A percentile compares a stretch with the other conserved stretches of the same genome.
Evolutionary conservation across 1,140 invertebrate species (phyloP).

Genomic region (Pseudoatta argentina): DNA sequence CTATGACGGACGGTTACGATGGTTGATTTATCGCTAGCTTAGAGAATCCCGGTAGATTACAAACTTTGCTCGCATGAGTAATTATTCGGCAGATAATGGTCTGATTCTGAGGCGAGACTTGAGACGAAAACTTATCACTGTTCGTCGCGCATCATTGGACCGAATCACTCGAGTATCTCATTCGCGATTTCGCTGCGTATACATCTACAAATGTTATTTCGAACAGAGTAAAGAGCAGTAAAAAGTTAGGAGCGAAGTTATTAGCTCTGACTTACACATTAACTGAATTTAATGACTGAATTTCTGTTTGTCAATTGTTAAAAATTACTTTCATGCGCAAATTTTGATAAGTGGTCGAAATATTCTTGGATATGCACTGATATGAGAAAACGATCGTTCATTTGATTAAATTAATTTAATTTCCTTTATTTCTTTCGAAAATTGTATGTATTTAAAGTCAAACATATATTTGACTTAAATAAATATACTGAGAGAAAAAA

Average conservation of each 20-base stretch:
- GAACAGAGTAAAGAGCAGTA: neutral
- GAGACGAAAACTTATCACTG: neutral
- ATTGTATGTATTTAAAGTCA: too few relatives aligned
- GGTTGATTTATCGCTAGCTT: constrained; percentile 30
- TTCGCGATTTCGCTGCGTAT: neutral
- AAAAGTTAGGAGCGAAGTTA: neutral
- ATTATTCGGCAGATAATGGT: constrained; percentile 22
- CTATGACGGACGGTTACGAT: constrained; percentile 29
- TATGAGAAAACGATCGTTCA: too few relatives aligned
- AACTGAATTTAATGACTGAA: neutral
- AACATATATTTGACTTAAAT: too few relatives aligned
- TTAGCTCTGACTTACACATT: neutral
- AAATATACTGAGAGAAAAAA: too few relatives aligned
- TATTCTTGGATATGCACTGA: neutral
- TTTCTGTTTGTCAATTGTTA: neutral
- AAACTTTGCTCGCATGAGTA: constrained; percentile 12
- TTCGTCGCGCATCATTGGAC: neutral
- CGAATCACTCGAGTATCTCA: neutral
- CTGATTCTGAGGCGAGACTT: neutral
- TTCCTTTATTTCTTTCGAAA: too few relatives aligned
- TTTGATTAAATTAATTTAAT: too few relatives aligned
- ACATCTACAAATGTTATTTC: neutral
- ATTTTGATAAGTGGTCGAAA: neutral
- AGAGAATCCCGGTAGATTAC: neutral
- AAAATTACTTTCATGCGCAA: neutral